Percentiles rank a stretch among this genome's conserved stretches.
Conservation (phyloP, 2,888 invertebrate genomes). For the Lysandra coridon region DNA sequence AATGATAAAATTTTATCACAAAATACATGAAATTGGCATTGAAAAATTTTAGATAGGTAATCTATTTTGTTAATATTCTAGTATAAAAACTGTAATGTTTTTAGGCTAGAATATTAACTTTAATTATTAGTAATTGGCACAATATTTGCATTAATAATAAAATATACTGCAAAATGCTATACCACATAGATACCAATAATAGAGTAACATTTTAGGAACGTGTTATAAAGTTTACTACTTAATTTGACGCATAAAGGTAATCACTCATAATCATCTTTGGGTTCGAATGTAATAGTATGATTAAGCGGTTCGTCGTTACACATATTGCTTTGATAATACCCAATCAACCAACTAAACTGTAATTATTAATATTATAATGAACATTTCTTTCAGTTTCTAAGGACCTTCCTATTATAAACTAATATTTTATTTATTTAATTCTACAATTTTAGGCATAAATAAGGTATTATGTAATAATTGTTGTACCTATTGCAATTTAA, state of each 20-base stretch:
- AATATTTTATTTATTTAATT: constrained; percentile 16
- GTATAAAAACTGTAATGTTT: too few relatives aligned
- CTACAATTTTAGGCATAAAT: neutral
- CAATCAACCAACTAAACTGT: constrained; percentile 13
- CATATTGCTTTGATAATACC: constrained; percentile 11
- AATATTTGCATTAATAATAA: too few relatives aligned
- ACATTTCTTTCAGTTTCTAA: constrained; percentile 19
- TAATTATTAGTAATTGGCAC: too few relatives aligned
- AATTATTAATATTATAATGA: neutral
- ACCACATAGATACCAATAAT: too few relatives aligned
- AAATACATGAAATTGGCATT: neutral
- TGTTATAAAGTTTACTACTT: neutral
- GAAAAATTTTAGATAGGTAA: neutral
- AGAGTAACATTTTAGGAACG: neutral
- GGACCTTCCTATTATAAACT: neutral
- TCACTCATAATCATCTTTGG: neutral
- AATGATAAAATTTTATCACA: neutral
- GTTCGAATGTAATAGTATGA: neutral
- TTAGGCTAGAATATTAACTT: too few relatives aligned
- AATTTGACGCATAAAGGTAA: neutral
- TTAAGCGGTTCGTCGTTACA: constrained; percentile 9
- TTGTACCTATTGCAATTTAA: neutral
- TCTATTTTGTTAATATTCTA: too few relatives aligned
- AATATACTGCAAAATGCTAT: too few relatives aligned
- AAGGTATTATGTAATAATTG: neutral